These are phyloP conservation scores for Aldabrachelys gigantea DNA, from an alignment of 2,113 vertebrate genomes.

Conservation along the genomic window DNA sequence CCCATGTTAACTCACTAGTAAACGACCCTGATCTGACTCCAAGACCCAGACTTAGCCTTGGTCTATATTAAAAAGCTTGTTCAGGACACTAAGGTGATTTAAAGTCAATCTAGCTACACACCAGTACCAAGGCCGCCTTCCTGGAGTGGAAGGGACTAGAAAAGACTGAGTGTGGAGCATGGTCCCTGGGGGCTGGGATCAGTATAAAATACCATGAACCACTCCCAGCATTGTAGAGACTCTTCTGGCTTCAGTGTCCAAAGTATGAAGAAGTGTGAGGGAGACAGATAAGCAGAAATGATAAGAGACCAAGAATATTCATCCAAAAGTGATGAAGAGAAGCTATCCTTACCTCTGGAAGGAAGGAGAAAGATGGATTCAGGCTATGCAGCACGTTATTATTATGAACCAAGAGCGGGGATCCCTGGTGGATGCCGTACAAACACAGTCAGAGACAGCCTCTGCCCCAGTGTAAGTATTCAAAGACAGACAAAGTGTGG, in stretches of 20 bases:
- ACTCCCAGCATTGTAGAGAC: neutral
- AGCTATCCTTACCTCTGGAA: neutral
- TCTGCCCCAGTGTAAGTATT: too few species aligned
- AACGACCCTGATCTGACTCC: neutral
- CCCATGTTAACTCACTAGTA: neutral
- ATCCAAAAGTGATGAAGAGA: neutral
- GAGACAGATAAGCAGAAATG: neutral
- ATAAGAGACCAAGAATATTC: neutral
- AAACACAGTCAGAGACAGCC: too few species aligned
- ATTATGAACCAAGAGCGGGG: too few species aligned
- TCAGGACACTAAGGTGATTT: neutral
- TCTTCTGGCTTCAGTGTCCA: neutral
- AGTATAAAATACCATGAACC: neutral
- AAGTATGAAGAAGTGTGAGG: neutral
- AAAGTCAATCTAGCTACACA: neutral
- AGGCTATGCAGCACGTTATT: neutral
- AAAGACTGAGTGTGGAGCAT: neutral
- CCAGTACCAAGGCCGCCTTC: neutral
- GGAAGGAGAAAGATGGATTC: neutral
- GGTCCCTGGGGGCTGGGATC: neutral
- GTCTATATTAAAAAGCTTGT: neutral
- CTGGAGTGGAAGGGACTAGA: neutral
- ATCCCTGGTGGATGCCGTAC: too few species aligned
- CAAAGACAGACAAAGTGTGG: neutral
- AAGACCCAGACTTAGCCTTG: neutral